These are phyloP conservation scores for Drosophila guanche DNA, from an alignment of 1,140 invertebrate species.

Conservation along the genomic window DNA sequence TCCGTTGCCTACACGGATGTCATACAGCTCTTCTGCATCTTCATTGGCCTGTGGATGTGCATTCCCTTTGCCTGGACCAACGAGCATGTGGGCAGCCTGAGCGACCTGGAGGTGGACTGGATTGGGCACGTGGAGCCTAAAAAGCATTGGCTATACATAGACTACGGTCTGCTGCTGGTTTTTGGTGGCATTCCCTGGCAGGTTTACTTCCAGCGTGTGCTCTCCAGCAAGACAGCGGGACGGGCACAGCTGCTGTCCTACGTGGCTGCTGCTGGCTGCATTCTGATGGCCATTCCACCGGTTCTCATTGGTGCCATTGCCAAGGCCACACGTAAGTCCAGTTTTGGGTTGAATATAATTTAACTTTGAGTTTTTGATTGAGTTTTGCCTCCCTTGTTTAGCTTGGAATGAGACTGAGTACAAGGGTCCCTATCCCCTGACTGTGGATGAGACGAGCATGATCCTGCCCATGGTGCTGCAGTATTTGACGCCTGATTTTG, in stretches of 20 bases:
- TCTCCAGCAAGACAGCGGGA: conserved; percentile 96
- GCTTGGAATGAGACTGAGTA: conserved; percentile 97
- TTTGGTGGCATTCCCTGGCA: conserved; percentile 99
- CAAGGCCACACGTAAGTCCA: conserved; percentile 92
- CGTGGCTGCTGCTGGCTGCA: conserved; percentile 96
- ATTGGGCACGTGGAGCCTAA: conserved; percentile 90
- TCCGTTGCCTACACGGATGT: conserved; percentile 99
- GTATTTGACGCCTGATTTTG: conserved; percentile 96
- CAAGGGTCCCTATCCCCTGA: conserved; percentile 89
- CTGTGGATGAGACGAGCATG: conserved; percentile 92
- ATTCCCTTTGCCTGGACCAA: conserved; percentile 97
- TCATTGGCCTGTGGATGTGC: conserved; percentile 98
- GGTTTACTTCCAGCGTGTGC: conserved; percentile 98
- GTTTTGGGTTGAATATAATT: not conserved
- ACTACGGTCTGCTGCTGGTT: conserved; percentile 95
- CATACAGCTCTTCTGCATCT: conserved; percentile 99
- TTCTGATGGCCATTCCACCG: conserved; percentile 98
- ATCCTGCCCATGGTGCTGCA: conserved; percentile 98
- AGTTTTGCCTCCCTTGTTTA: conserved; percentile 78
- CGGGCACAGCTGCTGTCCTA: conserved; percentile 98
- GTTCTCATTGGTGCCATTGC: conserved; percentile 98
- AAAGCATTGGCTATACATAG: conserved; percentile 93
- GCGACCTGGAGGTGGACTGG: conserved; percentile 94
- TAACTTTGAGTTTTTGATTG: not conserved
- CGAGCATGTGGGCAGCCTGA: conserved; percentile 90